These are phyloP conservation scores for Alcis repandata DNA, from an alignment of 2,888 invertebrate genomes.

Conservation along the genomic window DNA sequence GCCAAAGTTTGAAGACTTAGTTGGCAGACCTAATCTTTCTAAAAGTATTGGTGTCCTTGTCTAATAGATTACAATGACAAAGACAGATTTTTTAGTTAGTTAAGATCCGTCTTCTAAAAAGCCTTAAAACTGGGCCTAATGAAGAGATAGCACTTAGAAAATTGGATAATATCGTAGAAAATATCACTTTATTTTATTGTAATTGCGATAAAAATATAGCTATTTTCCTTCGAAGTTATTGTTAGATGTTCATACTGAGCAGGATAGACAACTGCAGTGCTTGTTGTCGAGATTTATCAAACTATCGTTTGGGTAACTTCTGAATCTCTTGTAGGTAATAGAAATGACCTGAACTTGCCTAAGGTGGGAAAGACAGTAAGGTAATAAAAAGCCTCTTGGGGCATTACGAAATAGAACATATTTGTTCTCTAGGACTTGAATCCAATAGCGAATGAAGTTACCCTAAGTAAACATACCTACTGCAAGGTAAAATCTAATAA, in stretches of 20 bases:
- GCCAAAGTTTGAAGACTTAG: too few species aligned
- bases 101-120: too few species aligned
- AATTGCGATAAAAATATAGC: constrained; percentile 76
- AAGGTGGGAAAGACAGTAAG: background rate
- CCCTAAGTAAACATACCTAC: background rate
- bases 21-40: too few species aligned
- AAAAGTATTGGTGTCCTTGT: too few species aligned
- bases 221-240: constrained; percentile 55
- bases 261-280: constrained; percentile 52
- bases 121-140: too few species aligned
- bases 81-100: too few species aligned
- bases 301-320: constrained; percentile 14
- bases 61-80: too few species aligned
- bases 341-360: background rate
- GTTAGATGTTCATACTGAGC: constrained; percentile 58
- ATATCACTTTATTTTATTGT: constrained; percentile 78
- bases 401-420: background rate
- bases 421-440: background rate
- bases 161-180: constrained; percentile 75
- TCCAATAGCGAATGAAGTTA: constrained; percentile 12
- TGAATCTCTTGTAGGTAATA: background rate
- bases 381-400: background rate
- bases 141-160: constrained; percentile 64
- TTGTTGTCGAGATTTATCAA: constrained; percentile 16
- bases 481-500: constrained; percentile 9